Conservation (phyloP, 2,113 vertebrate species). For the Chloroceryle aenea region DNA sequence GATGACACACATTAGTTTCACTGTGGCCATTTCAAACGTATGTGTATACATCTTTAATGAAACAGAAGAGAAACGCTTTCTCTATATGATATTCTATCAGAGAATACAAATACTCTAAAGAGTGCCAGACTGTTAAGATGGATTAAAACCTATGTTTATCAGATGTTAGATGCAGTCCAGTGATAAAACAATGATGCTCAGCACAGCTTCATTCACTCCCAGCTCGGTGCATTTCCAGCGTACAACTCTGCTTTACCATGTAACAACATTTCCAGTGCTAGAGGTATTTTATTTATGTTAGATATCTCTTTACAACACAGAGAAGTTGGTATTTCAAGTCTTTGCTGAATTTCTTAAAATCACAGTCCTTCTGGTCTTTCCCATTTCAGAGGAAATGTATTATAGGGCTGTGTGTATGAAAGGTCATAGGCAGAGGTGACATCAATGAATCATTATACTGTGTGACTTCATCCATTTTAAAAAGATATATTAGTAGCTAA, state of each 20-base stretch:
- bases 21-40: neutral
- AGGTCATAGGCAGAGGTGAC: neutral
- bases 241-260: neutral
- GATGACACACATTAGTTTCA: neutral
- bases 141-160: neutral
- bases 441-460: neutral
- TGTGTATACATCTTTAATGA: neutral
- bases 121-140: neutral
- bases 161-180: neutral
- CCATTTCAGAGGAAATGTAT: neutral
- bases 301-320: neutral
- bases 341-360: neutral
- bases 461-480: neutral
- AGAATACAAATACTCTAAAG: neutral
- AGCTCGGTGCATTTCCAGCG: neutral
- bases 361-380: neutral
- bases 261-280: neutral
- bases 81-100: neutral
- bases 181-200: neutral
- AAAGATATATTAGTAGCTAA: neutral
- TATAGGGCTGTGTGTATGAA: rapidly evolving
- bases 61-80: neutral
- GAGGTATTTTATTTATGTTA: neutral
- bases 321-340: neutral
- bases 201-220: neutral